Evolutionary conservation across 2,113 vertebrate genomes (phyloP), one percentile per base, ranked within the genome.

Genomic region (Aegithalos caudatus): DNA sequence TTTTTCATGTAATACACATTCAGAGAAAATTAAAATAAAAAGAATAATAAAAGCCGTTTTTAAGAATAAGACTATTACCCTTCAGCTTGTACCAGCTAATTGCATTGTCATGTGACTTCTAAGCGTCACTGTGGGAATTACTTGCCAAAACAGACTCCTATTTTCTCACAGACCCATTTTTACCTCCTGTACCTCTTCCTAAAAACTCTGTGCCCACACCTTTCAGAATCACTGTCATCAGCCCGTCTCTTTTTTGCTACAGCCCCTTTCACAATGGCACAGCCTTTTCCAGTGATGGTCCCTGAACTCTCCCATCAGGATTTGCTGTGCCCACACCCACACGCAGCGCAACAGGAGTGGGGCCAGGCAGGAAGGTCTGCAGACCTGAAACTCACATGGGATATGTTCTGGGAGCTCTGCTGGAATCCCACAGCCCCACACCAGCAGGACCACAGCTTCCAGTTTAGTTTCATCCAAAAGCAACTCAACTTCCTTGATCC

Each of bases 351-450:
- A 44, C 5, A 31, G 45, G 25, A 65, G 33, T 1, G 8, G 70
- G 40, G 29, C 12, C 21, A 21, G 47, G 33, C 28, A 31, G 57
- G 7, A 51, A 53, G 35, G 17, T 10, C n/a, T n/a, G 42, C 7
- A 66, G 42, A 31, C 33, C 35, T 31, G 7, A 11, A 12, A 58
- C 5, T 2, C 1, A 28, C n/a, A 20, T 0, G 10, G 48, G 2
- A n/a, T 1, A 10, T 1, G 1, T 23, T 54, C 19, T 10, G 21
- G 23, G 42, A 60, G 48, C 23, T 73, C 64, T 62, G 4, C 37
- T 33, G 27, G 35, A 51, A 57, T 22, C 37, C 31, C 76, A 61
- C 14, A 50, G n/a, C 28, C 24, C 18, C 42, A 70, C 31, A 57
- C 5, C 9, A 51, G 27, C 1, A 18, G 31, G 29, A 56, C 11